Evolutionary conservation across 2,888 invertebrate genomes (phyloP), one percentile per base, ranked within the genome.

Genomic region (Cotesia congregata): DNA sequence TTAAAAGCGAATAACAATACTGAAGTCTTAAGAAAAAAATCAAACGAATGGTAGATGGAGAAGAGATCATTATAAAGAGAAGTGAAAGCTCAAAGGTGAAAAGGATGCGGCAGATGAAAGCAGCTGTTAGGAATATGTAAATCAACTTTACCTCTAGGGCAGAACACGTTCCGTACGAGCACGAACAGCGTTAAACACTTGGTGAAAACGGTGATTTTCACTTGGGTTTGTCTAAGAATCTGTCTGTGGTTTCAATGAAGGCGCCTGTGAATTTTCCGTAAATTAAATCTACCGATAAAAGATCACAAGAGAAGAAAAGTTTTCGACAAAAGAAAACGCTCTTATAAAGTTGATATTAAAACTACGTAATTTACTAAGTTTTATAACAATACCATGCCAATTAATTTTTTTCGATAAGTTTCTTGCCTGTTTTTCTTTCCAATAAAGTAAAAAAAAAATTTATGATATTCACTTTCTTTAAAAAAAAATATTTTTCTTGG

Each of bases 51-150:
- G 69, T 39, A 68, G 67, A 62, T 38, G 20, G 60, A 67, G 72
- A 41, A 30, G 72, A 50, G 62, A 73, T 39, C 40, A 74, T 68
- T 69, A 12, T 20, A 68, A 39, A 69, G 65, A 68, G 68, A 68
- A 15, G 68, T 50, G 41, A 68, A 62, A 64, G 67, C 67, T 77
- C 76, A 77, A 79, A 78, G 78, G 78, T 80, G 72, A 74, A 77
- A 80, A 73, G 72, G 77, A 41, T 59, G 17, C 61, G 30, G 65
- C 50, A 30, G 73, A 64, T 65, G 65, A 68, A 74, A 82, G 80
- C 80, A 79, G 74, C 81, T 83, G 76, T 68, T 77, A 79, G 74
- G 78, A 77, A 80, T 83, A 85, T 82, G 83, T 82, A 84, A 85
- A 85, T 85, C 80, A 78, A 39, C 64, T 75, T 50, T 77, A 79